Conservation (phyloP, 92 coral and sea anemone genomes). For the Actinostola sp. region DNA sequence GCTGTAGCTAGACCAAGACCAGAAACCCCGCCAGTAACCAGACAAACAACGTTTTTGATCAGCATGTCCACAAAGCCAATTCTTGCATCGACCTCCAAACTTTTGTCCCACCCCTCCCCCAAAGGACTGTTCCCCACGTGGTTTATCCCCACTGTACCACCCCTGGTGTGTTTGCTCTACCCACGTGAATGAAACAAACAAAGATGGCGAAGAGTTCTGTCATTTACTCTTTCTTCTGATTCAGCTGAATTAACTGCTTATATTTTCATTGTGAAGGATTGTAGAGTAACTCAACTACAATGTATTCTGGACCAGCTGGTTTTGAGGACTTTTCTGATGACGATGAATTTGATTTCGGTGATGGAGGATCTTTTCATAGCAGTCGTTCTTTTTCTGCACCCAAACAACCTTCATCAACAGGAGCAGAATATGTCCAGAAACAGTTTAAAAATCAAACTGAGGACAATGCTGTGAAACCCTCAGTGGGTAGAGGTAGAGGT, state of each 20-base stretch:
- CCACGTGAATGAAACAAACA: background rate
- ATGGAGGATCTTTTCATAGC: constrained; percentile 1
- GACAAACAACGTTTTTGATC: constrained; percentile 54
- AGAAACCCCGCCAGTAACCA: constrained; percentile 90
- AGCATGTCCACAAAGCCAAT: constrained; percentile 2
- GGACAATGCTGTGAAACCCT: background rate
- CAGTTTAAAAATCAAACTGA: background rate
- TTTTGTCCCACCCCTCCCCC: background rate
- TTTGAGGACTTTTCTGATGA: constrained; percentile 89
- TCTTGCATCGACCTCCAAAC: no score
- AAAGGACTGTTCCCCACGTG: background rate
- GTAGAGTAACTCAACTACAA: constrained; percentile 1
- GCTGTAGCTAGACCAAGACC: constrained; percentile 91
- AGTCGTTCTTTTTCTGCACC: constrained; percentile 1
- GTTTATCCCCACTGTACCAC: background rate
- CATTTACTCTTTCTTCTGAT: background rate
- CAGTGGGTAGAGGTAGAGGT: constrained; percentile 56
- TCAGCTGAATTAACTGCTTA: background rate
- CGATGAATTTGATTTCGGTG: constrained; percentile 59
- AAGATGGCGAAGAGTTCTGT: constrained; percentile 25
- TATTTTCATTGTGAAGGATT: background rate
- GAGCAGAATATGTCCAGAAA: background rate
- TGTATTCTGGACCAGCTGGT: constrained; percentile 92
- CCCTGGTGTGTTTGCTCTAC: background rate
- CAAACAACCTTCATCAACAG: constrained; percentile 3